Base-by-base conservation (phyloP, 1,140 invertebrate genomes). In the Reticulitermes speratus region DNA sequence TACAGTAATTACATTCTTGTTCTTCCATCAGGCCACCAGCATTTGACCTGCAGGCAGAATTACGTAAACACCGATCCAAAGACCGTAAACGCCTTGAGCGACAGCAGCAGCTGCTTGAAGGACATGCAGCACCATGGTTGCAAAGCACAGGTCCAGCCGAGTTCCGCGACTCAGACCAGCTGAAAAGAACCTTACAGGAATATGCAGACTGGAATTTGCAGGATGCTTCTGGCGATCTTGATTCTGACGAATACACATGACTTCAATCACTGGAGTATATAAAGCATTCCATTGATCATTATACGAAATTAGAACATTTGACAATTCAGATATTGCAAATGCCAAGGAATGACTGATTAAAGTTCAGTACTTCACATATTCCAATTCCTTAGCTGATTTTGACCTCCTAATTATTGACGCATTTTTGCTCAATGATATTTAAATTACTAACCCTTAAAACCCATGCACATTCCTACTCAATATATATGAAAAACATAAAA, bases 1-100 rank as follows among this genome's bases (percentile, higher is more conserved):
- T 75, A 75, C 1, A 75, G n/a, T 75, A 75, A 75, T 11, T n/a
- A 12, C n/a, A 30, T 12, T 12, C 5, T 30, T n/a, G 9, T 30
- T 30, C 7, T 75, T 75, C 9, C n/a, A n/a, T 87, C 85, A 87
- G 88, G 48, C 87, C 88, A 32, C 88, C 88, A 82, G 88, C 88
- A 55, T 89, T 89, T 82, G 89, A 89, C 82, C 87, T 89, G n/a
- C 88, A 89, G 82, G 87, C 88, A 25, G 87, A 88, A 75, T 86
- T 89, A 82, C 88, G 87, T 52, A 87, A 88, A 85, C 88, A 88
- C 81, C 86, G 88, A 82, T 85, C 87, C 55, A 87, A 87, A 75
- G 25, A 75, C 14, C 65, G 65, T 30, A 75, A 75, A 75, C 65
- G 65, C 25, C 65, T 75, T 30, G 65, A 75, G n/a, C 65, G 65